A percentile compares a stretch with the other conserved stretches of the same genome.
Evolutionary conservation across 2,113 vertebrate species (phyloP).

Genomic region (Datnioides undecimradiatus): DNA sequence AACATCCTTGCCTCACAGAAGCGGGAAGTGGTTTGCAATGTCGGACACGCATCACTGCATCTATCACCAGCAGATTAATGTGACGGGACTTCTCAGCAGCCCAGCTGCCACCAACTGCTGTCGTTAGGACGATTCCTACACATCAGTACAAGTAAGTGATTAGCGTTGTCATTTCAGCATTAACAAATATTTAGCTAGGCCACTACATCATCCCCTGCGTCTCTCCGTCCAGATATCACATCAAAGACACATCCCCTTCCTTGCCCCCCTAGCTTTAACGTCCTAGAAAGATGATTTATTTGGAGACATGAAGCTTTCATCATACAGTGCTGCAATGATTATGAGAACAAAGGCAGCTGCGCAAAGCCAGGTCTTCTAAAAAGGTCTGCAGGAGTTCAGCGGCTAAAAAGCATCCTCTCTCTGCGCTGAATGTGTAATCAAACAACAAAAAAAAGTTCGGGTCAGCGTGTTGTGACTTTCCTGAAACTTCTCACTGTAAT

Average conservation of each 20-base stretch:
- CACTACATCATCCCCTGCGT: neutral
- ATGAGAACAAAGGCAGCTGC: constrained; percentile 51
- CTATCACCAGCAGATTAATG: constrained; percentile 23
- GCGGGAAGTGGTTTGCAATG: neutral
- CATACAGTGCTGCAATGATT: constrained; percentile 10
- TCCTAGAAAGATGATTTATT: constrained; percentile 40
- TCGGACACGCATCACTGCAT: neutral
- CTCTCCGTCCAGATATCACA: constrained; percentile 11
- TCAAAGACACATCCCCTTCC: constrained; percentile 43
- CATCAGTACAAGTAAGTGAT: neutral
- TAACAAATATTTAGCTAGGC: constrained; percentile 1
- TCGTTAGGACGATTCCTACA: too few relatives aligned
- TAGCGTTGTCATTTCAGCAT: neutral
- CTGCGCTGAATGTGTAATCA: constrained; percentile 51
- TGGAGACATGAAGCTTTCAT: constrained; percentile 56
- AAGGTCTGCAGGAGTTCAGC: constrained; percentile 43
- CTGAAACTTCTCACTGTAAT: neutral
- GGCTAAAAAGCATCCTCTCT: constrained; percentile 4
- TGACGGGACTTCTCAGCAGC: neutral
- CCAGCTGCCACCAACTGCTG: neutral
- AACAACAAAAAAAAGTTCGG: constrained; percentile 17
- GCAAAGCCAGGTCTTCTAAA: constrained; percentile 27
- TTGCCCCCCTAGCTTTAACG: constrained; percentile 4
- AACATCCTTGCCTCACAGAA: neutral
- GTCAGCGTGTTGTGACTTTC: constrained; percentile 8